These are phyloP conservation scores for Cebidichthys violaceus DNA, from an alignment of 2,113 vertebrate species.

Conservation along the genomic window DNA sequence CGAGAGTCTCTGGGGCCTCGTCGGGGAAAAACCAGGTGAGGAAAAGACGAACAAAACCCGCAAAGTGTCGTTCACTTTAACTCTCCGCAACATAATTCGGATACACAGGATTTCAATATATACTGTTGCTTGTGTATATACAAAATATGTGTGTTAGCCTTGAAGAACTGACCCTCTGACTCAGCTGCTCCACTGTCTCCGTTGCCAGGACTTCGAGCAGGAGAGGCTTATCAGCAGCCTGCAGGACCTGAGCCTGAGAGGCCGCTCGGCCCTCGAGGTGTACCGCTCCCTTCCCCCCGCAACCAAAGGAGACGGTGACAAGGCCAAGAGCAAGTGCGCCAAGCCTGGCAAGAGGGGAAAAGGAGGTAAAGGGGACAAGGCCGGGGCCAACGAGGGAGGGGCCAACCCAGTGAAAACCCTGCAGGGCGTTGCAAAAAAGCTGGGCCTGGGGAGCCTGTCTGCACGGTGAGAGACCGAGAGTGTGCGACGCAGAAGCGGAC, in stretches of 20 bases:
- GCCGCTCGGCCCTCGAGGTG: conserved; percentile 89
- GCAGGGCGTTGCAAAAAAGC: conserved; percentile 91
- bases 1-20: conserved; percentile 76
- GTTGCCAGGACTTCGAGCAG: conserved; percentile 73
- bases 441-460: conserved; percentile 89
- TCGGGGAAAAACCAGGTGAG: conserved; percentile 73
- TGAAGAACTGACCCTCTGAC: background rate
- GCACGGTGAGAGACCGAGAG: conserved; percentile 83
- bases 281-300: conserved; percentile 86
- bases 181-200: background rate
- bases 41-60: background rate
- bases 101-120: background rate
- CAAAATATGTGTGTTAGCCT: background rate
- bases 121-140: background rate
- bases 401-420: conserved; percentile 90
- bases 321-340: conserved; percentile 85
- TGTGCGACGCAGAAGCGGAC: background rate
- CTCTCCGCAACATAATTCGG: background rate
- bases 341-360: conserved; percentile 90
- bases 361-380: conserved; percentile 81
- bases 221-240: conserved; percentile 87
- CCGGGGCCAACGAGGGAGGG: conserved; percentile 75
- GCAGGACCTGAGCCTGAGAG: conserved; percentile 86
- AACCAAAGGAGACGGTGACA: conserved; percentile 82
- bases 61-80: background rate